A percentile compares a stretch with the other conserved stretches of the same genome.
phyloP scores from a whole-genome alignment of 2,797 vertebrate genomes.

The Darevskia nairensis region DNA sequence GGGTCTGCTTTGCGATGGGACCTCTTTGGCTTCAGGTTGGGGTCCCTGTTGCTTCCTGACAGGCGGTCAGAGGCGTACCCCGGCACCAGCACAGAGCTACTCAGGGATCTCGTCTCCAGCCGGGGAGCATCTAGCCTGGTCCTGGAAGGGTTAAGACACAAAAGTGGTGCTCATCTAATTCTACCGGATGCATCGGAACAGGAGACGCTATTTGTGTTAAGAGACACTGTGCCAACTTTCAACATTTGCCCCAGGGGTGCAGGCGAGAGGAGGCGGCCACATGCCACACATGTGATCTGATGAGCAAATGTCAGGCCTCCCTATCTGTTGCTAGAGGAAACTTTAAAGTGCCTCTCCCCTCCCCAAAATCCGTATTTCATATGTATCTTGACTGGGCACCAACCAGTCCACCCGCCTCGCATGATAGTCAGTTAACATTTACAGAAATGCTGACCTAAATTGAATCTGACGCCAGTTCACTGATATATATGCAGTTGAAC shows the following conservation, averaged over 20 bases:
- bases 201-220: background rate
- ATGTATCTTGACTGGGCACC: too few relatives aligned
- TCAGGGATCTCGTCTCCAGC: slow-evolving; percentile 86
- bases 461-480: background rate
- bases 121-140: slow-evolving; percentile 95
- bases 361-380: background rate
- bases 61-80: slow-evolving; percentile 83
- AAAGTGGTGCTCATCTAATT: too few relatives aligned
- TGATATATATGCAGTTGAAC: background rate
- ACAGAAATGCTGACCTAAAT: background rate
- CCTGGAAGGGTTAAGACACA: slow-evolving; percentile 77
- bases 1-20: slow-evolving; percentile 95
- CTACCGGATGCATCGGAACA: background rate
- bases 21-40: slow-evolving; percentile 91
- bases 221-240: too few relatives aligned
- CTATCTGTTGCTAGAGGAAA: background rate
- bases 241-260: background rate
- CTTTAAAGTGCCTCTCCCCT: background rate
- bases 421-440: background rate
- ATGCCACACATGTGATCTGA: too few relatives aligned
- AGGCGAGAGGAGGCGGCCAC: background rate
- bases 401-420: background rate
- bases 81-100: slow-evolving; percentile 80
- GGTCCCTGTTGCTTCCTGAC: slow-evolving; percentile 80
- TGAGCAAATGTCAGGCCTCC: background rate